A percentile compares a stretch with the other conserved stretches of the same genome.
These are phyloP conservation scores for Anguilla megastoma DNA, from an alignment of 2,797 vertebrate genomes.

Conservation along the genomic window DNA sequence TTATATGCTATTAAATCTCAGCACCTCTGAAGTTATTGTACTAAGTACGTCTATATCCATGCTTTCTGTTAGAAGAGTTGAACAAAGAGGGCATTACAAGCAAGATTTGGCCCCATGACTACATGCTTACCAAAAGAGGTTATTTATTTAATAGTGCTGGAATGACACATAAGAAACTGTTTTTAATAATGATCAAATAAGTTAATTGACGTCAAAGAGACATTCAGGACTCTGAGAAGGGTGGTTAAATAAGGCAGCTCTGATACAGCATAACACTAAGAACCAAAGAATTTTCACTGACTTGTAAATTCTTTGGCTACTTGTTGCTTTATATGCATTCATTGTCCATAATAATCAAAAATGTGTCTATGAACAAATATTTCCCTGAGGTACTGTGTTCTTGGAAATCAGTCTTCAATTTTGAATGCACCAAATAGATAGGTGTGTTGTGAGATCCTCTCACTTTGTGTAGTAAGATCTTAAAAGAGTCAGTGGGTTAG, in stretches of 20 bases:
- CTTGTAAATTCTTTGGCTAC: not conserved
- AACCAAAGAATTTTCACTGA: not conserved
- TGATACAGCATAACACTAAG: not conserved
- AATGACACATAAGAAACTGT: not conserved
- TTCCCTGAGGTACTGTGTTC: not conserved
- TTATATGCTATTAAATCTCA: not conserved
- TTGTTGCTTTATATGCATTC: not conserved
- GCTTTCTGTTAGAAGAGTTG: not conserved
- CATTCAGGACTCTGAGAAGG: not conserved
- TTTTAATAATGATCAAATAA: not conserved
- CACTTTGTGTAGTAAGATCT: not conserved
- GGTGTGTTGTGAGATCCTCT: not conserved
- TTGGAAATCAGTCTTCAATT: not conserved
- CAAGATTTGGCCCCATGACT: not conserved
- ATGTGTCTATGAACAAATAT: not conserved
- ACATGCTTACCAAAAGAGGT: not conserved
- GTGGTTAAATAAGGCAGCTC: not conserved
- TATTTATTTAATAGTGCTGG: not conserved
- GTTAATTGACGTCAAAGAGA: not conserved
- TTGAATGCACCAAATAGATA: not conserved
- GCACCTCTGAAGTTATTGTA: not conserved
- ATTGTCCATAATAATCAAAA: not conserved
- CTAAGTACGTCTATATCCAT: not conserved
- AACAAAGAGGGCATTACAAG: not conserved
- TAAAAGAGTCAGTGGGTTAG: conserved; percentile 35